phyloP scores from a whole-genome alignment of 1,140 invertebrate species.

The Lysiphlebus fabarum region DNA sequence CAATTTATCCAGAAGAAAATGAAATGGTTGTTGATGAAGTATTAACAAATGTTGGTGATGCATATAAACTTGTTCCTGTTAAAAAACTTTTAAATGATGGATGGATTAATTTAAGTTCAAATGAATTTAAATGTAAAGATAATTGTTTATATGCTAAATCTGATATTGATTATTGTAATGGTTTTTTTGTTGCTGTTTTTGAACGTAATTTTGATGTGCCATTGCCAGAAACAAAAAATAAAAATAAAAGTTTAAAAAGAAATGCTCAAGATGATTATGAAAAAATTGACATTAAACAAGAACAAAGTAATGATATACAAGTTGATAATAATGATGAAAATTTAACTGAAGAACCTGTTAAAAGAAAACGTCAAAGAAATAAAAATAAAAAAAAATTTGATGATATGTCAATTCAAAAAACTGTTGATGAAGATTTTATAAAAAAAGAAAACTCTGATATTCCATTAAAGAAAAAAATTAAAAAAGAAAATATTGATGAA shows the following conservation, averaged over 20 bases:
- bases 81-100: slow-evolving; percentile 60
- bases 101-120: slow-evolving; percentile 68
- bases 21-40: slow-evolving; percentile 79
- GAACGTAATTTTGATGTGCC: slow-evolving; percentile 57
- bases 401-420: neutral
- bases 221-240: slow-evolving; percentile 25
- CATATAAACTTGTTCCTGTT: slow-evolving; percentile 63
- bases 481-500: neutral
- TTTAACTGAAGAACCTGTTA: neutral
- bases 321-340: neutral
- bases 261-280: slow-evolving; percentile 2
- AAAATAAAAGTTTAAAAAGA: slow-evolving; percentile 17
- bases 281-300: neutral
- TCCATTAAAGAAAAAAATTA: slow-evolving; percentile 7
- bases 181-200: slow-evolving; percentile 92
- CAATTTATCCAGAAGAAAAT: slow-evolving; percentile 85
- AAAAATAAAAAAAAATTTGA: neutral
- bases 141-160: slow-evolving; percentile 77
- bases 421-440: neutral
- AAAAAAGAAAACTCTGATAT: neutral
- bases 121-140: slow-evolving; percentile 62
- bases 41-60: slow-evolving; percentile 54
- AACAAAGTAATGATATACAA: slow-evolving; percentile 3
- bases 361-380: slow-evolving; percentile 15
- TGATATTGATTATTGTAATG: slow-evolving; percentile 78